phyloP scores from a whole-genome alignment of 2,797 vertebrate genomes.

The Denticeps clupeoides region DNA sequence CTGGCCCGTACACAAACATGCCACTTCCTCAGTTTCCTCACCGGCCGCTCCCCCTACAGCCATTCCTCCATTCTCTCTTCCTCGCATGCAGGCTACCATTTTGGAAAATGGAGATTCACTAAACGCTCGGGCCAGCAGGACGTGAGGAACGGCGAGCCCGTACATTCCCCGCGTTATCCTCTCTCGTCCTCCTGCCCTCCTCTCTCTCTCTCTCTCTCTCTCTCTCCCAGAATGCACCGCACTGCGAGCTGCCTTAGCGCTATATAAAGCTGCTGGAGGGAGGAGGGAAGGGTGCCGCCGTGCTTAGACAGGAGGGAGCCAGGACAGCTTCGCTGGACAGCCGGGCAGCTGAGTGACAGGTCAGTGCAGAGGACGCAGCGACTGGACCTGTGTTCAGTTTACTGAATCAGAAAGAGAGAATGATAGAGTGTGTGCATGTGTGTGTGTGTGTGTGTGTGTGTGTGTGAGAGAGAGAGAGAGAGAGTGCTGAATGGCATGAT shows the following conservation, averaged over 20 bases:
- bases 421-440: slow-evolving; percentile 9
- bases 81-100: no score
- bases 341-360: slow-evolving; percentile 48
- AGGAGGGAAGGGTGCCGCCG: slow-evolving; percentile 52
- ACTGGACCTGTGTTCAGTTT: no score
- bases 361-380: slow-evolving; percentile 55
- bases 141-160: no score
- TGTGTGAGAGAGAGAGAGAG: slow-evolving; percentile 11
- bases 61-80: not conserved
- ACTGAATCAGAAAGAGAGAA: slow-evolving; percentile 22
- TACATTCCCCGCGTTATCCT: not conserved
- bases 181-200: not conserved
- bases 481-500: not conserved
- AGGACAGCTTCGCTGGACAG: slow-evolving; percentile 49
- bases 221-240: slow-evolving; percentile 50
- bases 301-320: slow-evolving; percentile 49
- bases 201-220: no score
- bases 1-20: not conserved
- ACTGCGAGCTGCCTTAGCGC: slow-evolving; percentile 40
- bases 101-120: no score
- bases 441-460: slow-evolving; percentile 18
- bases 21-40: not conserved
- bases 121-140: no score
- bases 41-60: not conserved
- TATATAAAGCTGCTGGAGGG: slow-evolving; percentile 56